Evolutionary conservation across 2,797 vertebrate species (phyloP).

Genomic region (Masticophis lateralis): DNA sequence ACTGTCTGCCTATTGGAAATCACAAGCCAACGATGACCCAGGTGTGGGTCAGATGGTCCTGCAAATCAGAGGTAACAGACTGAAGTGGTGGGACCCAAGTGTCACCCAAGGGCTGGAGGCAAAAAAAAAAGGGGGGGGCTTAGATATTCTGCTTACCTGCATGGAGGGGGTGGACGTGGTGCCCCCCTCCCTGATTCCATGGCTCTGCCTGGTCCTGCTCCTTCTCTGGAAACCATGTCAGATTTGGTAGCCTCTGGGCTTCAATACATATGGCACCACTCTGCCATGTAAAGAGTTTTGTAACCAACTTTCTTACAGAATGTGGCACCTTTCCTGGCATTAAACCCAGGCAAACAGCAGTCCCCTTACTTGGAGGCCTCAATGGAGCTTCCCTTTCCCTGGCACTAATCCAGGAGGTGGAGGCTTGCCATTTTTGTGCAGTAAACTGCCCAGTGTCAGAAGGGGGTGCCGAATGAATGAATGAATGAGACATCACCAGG

Average conservation of each 20-base stretch:
- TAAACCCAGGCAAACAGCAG: neutral
- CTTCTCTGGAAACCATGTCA: neutral
- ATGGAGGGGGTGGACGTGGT: neutral
- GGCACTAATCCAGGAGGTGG: neutral
- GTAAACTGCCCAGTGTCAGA: neutral
- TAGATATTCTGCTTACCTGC: neutral
- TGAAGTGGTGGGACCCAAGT: neutral
- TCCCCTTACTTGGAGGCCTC: neutral
- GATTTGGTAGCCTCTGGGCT: neutral
- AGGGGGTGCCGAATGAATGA: neutral
- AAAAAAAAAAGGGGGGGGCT: neutral
- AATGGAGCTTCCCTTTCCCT: neutral
- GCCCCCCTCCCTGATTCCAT: neutral
- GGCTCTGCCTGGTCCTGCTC: neutral
- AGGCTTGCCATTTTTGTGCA: neutral
- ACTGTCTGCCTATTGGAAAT: neutral
- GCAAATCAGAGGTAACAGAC: neutral
- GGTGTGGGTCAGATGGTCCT: neutral
- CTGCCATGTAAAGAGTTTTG: neutral
- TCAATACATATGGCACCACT: neutral
- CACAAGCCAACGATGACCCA: neutral
- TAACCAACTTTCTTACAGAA: neutral
- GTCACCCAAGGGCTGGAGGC: neutral
- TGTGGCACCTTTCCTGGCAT: neutral
- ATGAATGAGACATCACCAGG: neutral